These are phyloP conservation scores for Cherax quadricarinatus DNA, from an alignment of 1,140 invertebrate genomes.

Conservation along the genomic window DNA sequence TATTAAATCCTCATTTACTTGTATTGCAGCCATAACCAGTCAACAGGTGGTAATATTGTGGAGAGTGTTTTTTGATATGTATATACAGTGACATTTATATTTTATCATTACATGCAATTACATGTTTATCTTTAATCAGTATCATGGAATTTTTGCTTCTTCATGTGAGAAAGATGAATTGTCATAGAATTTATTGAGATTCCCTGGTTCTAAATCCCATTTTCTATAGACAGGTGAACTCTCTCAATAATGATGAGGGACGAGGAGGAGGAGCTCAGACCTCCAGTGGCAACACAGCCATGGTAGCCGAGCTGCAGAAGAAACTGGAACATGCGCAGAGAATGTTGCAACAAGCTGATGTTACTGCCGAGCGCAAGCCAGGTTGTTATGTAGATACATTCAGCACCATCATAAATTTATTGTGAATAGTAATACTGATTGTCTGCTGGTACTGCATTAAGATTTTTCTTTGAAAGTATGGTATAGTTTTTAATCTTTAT, in stretches of 20 bases:
- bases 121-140: background rate
- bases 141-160: background rate
- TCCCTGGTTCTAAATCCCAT: background rate
- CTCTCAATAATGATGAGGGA: constrained; percentile 33
- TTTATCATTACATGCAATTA: too few relatives aligned
- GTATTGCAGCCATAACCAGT: too few relatives aligned
- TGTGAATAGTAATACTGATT: background rate
- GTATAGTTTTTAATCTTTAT: too few relatives aligned
- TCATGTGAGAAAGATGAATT: background rate
- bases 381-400: constrained; percentile 10
- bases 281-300: constrained; percentile 16
- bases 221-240: constrained; percentile 68
- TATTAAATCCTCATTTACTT: too few relatives aligned
- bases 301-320: constrained; percentile 61
- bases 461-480: too few relatives aligned
- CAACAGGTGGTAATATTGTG: too few relatives aligned
- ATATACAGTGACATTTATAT: too few relatives aligned
- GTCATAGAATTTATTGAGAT: too few relatives aligned
- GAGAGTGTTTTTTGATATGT: too few relatives aligned
- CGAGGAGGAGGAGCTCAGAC: background rate
- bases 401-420: too few relatives aligned
- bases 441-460: too few relatives aligned
- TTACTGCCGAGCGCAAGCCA: constrained; percentile 48
- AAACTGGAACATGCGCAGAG: constrained; percentile 72
- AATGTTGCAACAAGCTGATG: constrained; percentile 69